These are phyloP conservation scores for Ametastegia equiseti DNA, from an alignment of 2,888 invertebrate genomes.

Conservation along the genomic window DNA sequence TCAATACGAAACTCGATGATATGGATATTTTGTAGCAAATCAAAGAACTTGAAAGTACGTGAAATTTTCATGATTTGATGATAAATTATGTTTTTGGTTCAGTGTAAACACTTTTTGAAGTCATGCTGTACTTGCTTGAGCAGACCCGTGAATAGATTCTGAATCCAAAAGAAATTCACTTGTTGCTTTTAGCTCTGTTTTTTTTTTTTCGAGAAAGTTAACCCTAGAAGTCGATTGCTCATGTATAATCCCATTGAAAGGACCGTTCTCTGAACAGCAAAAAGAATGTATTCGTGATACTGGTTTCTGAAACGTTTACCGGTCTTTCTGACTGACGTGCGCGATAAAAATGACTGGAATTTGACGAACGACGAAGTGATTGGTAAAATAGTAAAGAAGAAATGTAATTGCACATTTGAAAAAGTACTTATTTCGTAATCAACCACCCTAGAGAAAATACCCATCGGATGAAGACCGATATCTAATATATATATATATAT, in stretches of 20 bases:
- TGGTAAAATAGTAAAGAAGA: neutral
- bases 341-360: neutral
- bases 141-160: neutral
- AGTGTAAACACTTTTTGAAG: neutral
- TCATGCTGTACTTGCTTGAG: neutral
- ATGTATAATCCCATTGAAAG: neutral
- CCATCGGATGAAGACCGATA: neutral
- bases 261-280: neutral
- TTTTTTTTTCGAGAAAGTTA: neutral
- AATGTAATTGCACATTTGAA: neutral
- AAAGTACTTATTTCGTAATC: conserved; percentile 8
- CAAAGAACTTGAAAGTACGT: neutral
- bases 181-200: neutral
- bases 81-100: neutral
- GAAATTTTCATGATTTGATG: neutral
- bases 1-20: too few species aligned
- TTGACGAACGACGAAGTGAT: neutral
- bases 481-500: neutral
- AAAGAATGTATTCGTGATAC: neutral
- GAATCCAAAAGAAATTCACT: conserved; percentile 23
- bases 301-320: neutral
- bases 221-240: neutral
- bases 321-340: neutral
- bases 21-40: too few species aligned
- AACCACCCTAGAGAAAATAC: neutral